Conservation (phyloP, 2,113 vertebrate species). For the Oxygymnocypris stewartii region DNA sequence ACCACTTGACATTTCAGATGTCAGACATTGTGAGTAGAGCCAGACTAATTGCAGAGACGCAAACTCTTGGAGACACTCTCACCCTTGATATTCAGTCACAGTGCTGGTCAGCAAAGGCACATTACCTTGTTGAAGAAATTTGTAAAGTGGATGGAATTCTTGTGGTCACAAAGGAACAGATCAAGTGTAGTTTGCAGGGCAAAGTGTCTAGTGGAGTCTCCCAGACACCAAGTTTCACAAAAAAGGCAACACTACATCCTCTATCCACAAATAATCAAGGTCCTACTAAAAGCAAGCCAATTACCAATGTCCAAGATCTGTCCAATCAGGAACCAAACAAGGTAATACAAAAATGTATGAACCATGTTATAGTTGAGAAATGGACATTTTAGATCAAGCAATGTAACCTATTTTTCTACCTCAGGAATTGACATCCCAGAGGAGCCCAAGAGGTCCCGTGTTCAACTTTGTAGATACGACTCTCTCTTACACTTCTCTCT, state of each 20-base stretch:
- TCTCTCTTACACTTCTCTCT: conserved; percentile 67
- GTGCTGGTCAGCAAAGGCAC: conserved; percentile 86
- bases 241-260: conserved; percentile 44
- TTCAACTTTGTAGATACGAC: conserved; percentile 45
- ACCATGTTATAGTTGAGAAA: background rate
- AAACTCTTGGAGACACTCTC: conserved; percentile 61
- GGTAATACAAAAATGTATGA: conserved; percentile 35
- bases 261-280: conserved; percentile 29
- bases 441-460: background rate
- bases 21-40: conserved; percentile 72
- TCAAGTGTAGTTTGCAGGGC: conserved; percentile 71
- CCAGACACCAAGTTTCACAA: conserved; percentile 1
- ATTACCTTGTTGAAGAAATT: conserved; percentile 77
- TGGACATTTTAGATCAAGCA: background rate
- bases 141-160: conserved; percentile 65
- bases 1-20: conserved; percentile 80
- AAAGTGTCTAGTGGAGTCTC: conserved; percentile 6
- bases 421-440: conserved; percentile 45
- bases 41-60: conserved; percentile 61
- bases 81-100: conserved; percentile 74
- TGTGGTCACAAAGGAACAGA: conserved; percentile 59
- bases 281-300: conserved; percentile 18
- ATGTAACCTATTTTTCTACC: background rate
- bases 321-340: conserved; percentile 42
- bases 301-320: conserved; percentile 5